These are phyloP conservation scores for Hydrolagus affinis DNA, from an alignment of 2,113 vertebrate species.

Conservation along the genomic window DNA sequence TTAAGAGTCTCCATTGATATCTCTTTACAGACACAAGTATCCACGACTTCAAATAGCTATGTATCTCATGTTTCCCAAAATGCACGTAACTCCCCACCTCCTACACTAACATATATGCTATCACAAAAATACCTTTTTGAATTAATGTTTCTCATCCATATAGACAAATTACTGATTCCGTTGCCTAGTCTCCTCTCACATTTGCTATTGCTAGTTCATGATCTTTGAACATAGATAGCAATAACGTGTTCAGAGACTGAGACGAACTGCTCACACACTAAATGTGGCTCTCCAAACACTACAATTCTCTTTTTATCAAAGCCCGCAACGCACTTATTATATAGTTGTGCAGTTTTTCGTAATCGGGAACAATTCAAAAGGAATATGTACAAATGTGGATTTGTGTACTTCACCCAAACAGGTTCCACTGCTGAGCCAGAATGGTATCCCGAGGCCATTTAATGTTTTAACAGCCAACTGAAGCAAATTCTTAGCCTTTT, in stretches of 20 bases:
- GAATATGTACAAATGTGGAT: conserved; percentile 33
- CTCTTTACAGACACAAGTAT: neutral
- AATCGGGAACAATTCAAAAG: neutral
- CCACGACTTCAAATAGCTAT: neutral
- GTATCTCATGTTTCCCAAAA: neutral
- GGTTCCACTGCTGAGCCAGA: conserved; percentile 96
- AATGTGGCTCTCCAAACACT: too few relatives aligned
- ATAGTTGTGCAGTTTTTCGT: neutral
- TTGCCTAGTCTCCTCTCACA: too few relatives aligned
- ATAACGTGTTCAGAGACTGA: too few relatives aligned
- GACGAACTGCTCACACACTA: too few relatives aligned
- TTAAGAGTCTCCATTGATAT: neutral
- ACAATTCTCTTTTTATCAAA: too few relatives aligned
- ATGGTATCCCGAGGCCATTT: conserved; percentile 60
- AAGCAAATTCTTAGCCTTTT: conserved; percentile 74
- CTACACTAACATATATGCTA: neutral
- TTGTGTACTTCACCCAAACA: conserved; percentile 70
- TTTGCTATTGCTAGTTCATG: too few relatives aligned
- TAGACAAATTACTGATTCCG: too few relatives aligned
- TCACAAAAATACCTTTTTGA: neutral
- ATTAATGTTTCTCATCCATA: too few relatives aligned
- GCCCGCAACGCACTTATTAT: too few relatives aligned
- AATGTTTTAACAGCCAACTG: conserved; percentile 66
- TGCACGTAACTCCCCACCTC: neutral
- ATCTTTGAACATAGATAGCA: too few relatives aligned